Percentiles rank a stretch among this genome's conserved stretches.
These are phyloP conservation scores for Timandra comae DNA, from an alignment of 2,888 invertebrate genomes.

Conservation along the genomic window DNA sequence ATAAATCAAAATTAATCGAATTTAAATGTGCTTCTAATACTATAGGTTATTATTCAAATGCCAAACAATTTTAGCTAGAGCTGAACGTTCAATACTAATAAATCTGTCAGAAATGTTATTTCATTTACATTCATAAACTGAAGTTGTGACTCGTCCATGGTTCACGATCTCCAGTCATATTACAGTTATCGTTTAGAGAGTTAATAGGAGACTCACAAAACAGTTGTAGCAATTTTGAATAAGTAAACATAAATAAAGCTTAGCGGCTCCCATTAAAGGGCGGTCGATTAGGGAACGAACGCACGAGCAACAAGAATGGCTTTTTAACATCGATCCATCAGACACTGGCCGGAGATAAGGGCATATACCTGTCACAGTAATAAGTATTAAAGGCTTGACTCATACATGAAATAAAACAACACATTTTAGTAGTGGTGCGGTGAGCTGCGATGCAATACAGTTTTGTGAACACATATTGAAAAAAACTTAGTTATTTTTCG, in stretches of 20 bases:
- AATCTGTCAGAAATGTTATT: no score
- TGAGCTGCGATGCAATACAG: no score
- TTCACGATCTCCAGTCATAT: no score
- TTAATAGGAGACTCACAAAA: no score
- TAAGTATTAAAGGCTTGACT: conserved; percentile 56
- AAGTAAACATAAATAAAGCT: conserved; percentile 34
- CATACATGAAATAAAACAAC: conserved; percentile 31
- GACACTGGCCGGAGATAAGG: conserved; percentile 53
- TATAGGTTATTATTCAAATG: no score
- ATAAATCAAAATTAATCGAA: no score
- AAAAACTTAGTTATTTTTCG: not conserved
- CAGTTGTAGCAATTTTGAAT: conserved; percentile 1
- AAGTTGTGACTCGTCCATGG: no score
- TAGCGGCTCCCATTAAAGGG: conserved; percentile 46
- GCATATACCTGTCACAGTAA: conserved; percentile 61
- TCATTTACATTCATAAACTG: no score
- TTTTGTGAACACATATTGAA: not conserved
- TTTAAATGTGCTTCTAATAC: no score
- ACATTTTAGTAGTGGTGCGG: not conserved
- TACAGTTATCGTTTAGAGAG: no score
- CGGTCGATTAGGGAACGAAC: conserved; percentile 45
- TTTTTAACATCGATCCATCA: conserved; percentile 67
- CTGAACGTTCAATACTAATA: no score
- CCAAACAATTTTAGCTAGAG: no score
- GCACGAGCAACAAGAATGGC: conserved; percentile 46